phyloP scores from a whole-genome alignment of 2,888 invertebrate genomes.

The Beris morrisii region DNA sequence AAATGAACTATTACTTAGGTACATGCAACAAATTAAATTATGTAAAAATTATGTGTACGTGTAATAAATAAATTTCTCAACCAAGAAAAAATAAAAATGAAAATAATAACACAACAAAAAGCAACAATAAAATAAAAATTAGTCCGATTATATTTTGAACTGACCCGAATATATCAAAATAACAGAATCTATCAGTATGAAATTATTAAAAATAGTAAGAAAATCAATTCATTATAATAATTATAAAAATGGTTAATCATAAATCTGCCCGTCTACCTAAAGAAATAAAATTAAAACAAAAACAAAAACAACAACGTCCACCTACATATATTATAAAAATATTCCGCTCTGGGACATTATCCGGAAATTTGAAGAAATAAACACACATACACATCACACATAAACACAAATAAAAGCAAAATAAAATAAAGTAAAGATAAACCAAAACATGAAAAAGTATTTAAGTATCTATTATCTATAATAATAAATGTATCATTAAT shows the following conservation, averaged over 20 bases:
- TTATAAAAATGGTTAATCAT: no score
- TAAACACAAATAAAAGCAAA: background rate
- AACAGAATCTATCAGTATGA: background rate
- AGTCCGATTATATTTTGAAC: background rate
- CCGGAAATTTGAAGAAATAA: background rate
- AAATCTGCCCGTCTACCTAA: no score
- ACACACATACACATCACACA: no score
- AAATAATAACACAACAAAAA: background rate
- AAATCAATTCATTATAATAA: no score
- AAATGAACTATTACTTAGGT: conserved; percentile 26
- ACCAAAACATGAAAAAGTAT: conserved; percentile 25
- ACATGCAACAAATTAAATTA: conserved; percentile 23
- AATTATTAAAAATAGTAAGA: no score
- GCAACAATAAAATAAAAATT: conserved; percentile 2
- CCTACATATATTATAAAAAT: conserved; percentile 1
- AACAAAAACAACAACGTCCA: conserved; percentile 18
- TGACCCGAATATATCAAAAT: background rate
- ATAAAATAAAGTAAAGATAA: conserved; percentile 8
- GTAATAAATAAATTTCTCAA: background rate
- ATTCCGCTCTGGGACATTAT: conserved; percentile 26
- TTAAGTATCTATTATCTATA: conserved; percentile 31
- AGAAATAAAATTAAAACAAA: background rate
- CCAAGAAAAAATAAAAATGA: conserved; percentile 1
- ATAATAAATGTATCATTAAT: conserved; percentile 28
- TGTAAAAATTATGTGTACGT: conserved; percentile 7